Evolutionary conservation across 2,797 vertebrate genomes (phyloP).

Genomic region (Phoebastria nigripes): DNA sequence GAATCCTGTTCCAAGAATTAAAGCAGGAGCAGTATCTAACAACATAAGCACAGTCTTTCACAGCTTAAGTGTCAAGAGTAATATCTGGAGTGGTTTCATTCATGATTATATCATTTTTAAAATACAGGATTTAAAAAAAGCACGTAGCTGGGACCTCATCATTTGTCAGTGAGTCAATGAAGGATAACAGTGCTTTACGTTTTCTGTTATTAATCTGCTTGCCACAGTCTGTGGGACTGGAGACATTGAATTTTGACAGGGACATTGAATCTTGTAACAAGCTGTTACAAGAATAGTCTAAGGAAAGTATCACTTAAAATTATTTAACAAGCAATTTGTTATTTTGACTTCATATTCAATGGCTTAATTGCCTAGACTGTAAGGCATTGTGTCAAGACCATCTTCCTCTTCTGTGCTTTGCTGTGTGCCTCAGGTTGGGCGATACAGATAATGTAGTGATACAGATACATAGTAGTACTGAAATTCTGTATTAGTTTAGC

Average conservation of each 20-base stretch:
- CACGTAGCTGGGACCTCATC: background rate
- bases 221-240: background rate
- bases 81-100: background rate
- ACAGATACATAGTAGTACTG: background rate
- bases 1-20: background rate
- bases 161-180: slow-evolving; percentile 9
- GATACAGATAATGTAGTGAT: background rate
- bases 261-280: slow-evolving; percentile 24
- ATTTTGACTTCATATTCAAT: slow-evolving; percentile 33
- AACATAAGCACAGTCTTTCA: background rate
- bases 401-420: background rate
- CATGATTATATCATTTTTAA: background rate
- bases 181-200: background rate
- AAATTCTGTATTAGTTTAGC: background rate
- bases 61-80: background rate
- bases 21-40: background rate
- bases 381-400: background rate
- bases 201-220: slow-evolving; percentile 45
- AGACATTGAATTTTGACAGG: slow-evolving; percentile 29
- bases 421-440: background rate
- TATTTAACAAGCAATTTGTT: slow-evolving; percentile 40
- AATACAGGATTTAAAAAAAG: background rate
- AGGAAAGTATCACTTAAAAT: slow-evolving; percentile 30
- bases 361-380: background rate
- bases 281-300: background rate